Conservation (phyloP, 2,113 vertebrate genomes). For the Donacobius atricapilla region DNA sequence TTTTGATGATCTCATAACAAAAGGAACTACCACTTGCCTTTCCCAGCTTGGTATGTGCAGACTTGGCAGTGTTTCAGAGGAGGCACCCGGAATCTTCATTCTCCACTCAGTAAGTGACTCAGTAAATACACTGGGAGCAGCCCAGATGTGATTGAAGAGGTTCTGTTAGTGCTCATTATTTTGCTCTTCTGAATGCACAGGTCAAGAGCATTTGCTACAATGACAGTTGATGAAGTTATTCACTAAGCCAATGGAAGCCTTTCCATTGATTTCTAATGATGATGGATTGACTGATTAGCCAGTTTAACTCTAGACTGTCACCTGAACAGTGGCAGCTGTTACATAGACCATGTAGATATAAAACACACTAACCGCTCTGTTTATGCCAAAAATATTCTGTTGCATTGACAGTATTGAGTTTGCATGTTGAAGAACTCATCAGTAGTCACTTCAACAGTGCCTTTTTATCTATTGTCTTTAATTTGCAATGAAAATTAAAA, state of each 20-base stretch:
- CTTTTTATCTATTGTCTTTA: not conserved
- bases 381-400: not conserved
- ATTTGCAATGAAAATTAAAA: not conserved
- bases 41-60: not conserved
- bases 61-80: not conserved
- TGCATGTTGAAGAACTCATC: not conserved
- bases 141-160: not conserved
- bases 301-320: not conserved
- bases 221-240: not conserved
- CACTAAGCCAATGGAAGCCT: not conserved
- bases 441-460: not conserved
- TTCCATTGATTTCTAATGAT: not conserved
- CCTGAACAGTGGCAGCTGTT: not conserved
- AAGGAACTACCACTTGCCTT: not conserved
- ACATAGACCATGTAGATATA: not conserved
- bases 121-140: fast-evolving
- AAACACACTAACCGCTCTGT: not conserved
- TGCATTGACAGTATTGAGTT: not conserved
- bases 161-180: not conserved
- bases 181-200: not conserved
- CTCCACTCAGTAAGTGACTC: not conserved
- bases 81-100: not conserved
- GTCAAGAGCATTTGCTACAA: not conserved
- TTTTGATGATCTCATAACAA: not conserved
- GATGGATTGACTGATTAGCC: not conserved